Percentiles rank a stretch among this genome's conserved stretches.
phyloP scores from a whole-genome alignment of 2,797 vertebrate genomes.

The Sorex maritimensis region DNA sequence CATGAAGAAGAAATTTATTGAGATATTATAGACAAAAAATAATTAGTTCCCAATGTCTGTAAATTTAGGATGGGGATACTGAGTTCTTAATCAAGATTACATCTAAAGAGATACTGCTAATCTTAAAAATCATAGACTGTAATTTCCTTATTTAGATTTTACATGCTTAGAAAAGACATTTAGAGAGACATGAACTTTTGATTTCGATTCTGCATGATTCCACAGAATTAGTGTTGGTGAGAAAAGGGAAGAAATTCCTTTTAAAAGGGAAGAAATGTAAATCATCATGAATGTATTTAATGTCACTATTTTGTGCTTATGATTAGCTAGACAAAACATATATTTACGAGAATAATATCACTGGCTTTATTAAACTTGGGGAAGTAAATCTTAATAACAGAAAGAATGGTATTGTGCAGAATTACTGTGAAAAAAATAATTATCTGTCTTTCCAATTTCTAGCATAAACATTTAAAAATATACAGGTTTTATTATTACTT shows the following conservation, averaged over 20 bases:
- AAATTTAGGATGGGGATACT: background rate
- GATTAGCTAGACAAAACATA: background rate
- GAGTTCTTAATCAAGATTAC: background rate
- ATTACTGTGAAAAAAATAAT: background rate
- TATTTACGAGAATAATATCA: background rate
- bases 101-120: background rate
- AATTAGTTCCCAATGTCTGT: background rate
- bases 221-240: background rate
- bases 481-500: background rate
- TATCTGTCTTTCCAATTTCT: conserved; percentile 35
- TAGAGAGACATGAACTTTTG: background rate
- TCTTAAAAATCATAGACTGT: background rate
- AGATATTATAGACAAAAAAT: background rate
- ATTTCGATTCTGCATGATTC: background rate
- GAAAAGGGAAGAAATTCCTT: background rate
- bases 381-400: background rate
- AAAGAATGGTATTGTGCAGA: background rate
- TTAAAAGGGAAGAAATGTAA: background rate
- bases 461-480: conserved; percentile 62
- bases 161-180: background rate
- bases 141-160: conserved; percentile 24
- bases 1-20: conserved; percentile 2
- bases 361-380: conserved; percentile 13
- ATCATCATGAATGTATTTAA: background rate
- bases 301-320: background rate